Conservation (phyloP, 2,888 invertebrate species). For the Phragmatobia fuliginosa region DNA sequence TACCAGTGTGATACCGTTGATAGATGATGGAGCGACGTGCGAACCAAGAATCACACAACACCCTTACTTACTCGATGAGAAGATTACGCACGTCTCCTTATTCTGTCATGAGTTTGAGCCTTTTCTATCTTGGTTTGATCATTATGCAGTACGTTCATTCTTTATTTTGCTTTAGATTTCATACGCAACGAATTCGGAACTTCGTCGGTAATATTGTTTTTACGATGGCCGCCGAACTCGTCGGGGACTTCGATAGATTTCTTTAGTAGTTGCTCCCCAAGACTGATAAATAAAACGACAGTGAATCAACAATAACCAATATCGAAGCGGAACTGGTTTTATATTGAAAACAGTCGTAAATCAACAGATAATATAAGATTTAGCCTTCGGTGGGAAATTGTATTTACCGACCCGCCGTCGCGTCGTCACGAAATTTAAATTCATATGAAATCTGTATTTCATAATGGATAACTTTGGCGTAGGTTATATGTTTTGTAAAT, state of each 20-base stretch:
- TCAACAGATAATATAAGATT: slow-evolving; percentile 20
- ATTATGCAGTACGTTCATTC: slow-evolving; percentile 39
- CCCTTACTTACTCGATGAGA: slow-evolving; percentile 44
- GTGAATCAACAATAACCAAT: slow-evolving; percentile 11
- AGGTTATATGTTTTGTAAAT: neutral
- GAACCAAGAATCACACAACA: slow-evolving; percentile 19
- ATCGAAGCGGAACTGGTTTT: slow-evolving; percentile 22
- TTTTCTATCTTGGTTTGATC: slow-evolving; percentile 20
- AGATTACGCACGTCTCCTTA: slow-evolving; percentile 45
- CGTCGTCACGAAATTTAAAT: slow-evolving; percentile 16
- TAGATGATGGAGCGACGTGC: slow-evolving; percentile 41
- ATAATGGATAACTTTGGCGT: neutral
- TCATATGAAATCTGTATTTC: slow-evolving; percentile 15
- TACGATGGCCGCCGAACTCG: slow-evolving; percentile 3
- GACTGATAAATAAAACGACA: neutral
- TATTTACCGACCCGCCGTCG: neutral
- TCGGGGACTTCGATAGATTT: neutral
- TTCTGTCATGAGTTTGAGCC: slow-evolving; percentile 21
- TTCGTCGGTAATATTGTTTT: slow-evolving; percentile 25
- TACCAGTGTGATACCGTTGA: slow-evolving; percentile 37
- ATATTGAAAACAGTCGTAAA: slow-evolving; percentile 22
- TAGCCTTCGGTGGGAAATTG: neutral
- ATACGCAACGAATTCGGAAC: slow-evolving; percentile 8
- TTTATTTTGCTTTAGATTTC: slow-evolving; percentile 33
- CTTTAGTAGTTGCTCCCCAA: neutral